These are phyloP conservation scores for Numenius arquata DNA, from an alignment of 2,113 vertebrate genomes.

Conservation along the genomic window DNA sequence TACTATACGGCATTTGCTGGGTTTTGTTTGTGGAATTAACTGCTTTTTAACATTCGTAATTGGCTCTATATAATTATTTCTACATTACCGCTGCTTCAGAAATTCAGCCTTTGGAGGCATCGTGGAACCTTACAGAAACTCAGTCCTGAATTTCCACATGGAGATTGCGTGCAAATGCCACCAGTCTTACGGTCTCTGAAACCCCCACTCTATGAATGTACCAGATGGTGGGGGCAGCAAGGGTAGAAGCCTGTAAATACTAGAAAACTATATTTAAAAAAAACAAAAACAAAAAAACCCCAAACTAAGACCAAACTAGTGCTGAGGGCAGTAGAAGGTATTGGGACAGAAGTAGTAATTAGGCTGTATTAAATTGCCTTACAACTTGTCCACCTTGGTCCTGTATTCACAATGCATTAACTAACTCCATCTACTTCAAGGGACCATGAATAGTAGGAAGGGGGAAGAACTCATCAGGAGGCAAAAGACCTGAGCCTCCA, in stretches of 20 bases:
- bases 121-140: not conserved
- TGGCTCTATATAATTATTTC: not conserved
- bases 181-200: not conserved
- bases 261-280: not conserved
- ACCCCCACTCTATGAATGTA: not conserved
- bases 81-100: not conserved
- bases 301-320: not conserved
- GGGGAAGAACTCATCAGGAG: not conserved
- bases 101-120: not conserved
- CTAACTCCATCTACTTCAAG: not conserved
- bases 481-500: not conserved
- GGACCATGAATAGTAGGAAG: not conserved
- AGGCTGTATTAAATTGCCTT: not conserved
- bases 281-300: not conserved
- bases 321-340: not conserved
- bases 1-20: not conserved
- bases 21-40: not conserved
- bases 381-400: not conserved
- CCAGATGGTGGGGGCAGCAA: too few species aligned
- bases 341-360: not conserved
- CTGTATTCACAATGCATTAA: too few species aligned
- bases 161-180: not conserved
- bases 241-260: not conserved
- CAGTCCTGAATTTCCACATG: not conserved
- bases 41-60: not conserved